These are phyloP conservation scores for Panulirus ornatus DNA, from an alignment of 1,140 invertebrate species.

Conservation along the genomic window DNA sequence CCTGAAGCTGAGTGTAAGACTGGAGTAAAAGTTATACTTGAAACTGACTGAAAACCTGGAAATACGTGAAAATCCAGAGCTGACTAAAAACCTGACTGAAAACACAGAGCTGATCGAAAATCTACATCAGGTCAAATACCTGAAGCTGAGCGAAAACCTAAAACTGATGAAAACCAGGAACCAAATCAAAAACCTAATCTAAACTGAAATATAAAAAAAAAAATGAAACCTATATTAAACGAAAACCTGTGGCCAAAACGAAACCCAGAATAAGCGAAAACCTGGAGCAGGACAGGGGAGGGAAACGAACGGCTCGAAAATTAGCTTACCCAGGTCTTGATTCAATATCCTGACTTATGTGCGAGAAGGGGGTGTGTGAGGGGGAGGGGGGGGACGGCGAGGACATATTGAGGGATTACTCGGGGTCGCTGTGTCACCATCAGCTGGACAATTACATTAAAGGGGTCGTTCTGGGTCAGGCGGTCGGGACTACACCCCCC, in stretches of 20 bases:
- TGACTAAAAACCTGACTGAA: no score
- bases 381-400: not conserved
- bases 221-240: no score
- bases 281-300: not conserved
- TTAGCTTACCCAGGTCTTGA: no score
- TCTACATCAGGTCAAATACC: no score
- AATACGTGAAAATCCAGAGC: no score
- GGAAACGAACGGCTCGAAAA: not conserved
- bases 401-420: conserved; percentile 30
- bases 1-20: no score
- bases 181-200: no score
- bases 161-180: not conserved
- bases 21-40: no score
- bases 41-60: no score
- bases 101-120: no score
- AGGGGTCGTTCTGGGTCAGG: conserved; percentile 51
- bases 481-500: not conserved
- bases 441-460: conserved; percentile 61
- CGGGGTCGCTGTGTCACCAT: conserved; percentile 36
- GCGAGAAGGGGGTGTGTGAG: not conserved
- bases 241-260: not conserved
- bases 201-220: no score
- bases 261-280: not conserved
- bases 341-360: not conserved
- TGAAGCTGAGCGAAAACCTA: no score